Evolutionary conservation across 1,140 invertebrate genomes (phyloP).

Genomic region (roundworm (Caenorhabditis elegans)): WBcel235 BX284604.4:17459001-17459500

Average conservation of each 20-base stretch:
- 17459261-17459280: neutral
- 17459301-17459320: neutral
- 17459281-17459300: neutral
- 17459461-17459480: neutral
- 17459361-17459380: neutral
- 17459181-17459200: neutral
- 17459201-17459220: too few relatives aligned
- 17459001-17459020: neutral
- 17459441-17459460: too few relatives aligned
- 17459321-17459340: neutral
- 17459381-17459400: neutral
- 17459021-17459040: neutral
- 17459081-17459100: neutral
- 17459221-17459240: too few relatives aligned
- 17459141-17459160: neutral
- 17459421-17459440: neutral
- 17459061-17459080: neutral
- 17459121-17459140: neutral
- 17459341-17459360: neutral
- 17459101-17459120: neutral
- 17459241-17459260: neutral
- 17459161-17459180: neutral
- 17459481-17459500: too few relatives aligned
- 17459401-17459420: neutral
- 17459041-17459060: neutral